phyloP scores from a whole-genome alignment of 2,888 invertebrate species.

The Gymnosoma rotundatum region DNA sequence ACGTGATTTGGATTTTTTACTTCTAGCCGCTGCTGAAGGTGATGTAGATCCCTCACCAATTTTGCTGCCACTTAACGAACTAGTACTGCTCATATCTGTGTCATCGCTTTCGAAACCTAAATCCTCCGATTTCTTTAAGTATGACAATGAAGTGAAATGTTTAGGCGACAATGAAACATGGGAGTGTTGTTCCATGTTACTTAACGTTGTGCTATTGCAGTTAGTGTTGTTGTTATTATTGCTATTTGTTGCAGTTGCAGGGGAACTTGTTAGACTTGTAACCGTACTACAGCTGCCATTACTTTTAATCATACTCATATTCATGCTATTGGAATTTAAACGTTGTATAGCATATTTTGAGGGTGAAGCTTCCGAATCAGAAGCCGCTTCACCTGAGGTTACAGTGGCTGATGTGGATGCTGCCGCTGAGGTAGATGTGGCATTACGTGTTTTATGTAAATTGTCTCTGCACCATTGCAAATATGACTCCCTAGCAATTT shows the following conservation, averaged over 20 bases:
- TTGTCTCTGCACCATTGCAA: conserved; percentile 89
- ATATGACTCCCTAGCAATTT: conserved; percentile 92
- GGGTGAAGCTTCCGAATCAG: conserved; percentile 78
- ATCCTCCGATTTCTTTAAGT: conserved; percentile 60
- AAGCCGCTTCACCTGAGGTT: conserved; percentile 78
- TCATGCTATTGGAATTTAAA: conserved; percentile 69
- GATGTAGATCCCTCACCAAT: conserved; percentile 75
- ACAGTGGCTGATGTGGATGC: conserved; percentile 75
- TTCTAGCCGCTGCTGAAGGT: conserved; percentile 74
- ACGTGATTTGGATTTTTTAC: conserved; percentile 72
- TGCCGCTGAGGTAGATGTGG: conserved; percentile 66
- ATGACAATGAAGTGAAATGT: conserved; percentile 35
- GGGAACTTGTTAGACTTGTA: conserved; percentile 52
- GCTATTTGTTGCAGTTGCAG: conserved; percentile 45
- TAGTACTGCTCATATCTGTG: conserved; percentile 81
- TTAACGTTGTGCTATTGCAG: conserved; percentile 51
- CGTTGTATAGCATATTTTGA: conserved; percentile 77
- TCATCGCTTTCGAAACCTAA: conserved; percentile 80
- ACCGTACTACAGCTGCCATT: conserved; percentile 59
- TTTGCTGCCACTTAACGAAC: conserved; percentile 76
- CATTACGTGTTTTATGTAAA: conserved; percentile 83
- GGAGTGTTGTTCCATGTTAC: conserved; percentile 57
- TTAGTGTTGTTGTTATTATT: conserved; percentile 14
- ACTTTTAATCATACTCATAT: conserved; percentile 36
- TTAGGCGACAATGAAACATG: conserved; percentile 74